Evolutionary conservation across 2,888 invertebrate genomes (phyloP), one percentile per base, ranked within the genome.

Genomic region (Drosophila formosana): DNA sequence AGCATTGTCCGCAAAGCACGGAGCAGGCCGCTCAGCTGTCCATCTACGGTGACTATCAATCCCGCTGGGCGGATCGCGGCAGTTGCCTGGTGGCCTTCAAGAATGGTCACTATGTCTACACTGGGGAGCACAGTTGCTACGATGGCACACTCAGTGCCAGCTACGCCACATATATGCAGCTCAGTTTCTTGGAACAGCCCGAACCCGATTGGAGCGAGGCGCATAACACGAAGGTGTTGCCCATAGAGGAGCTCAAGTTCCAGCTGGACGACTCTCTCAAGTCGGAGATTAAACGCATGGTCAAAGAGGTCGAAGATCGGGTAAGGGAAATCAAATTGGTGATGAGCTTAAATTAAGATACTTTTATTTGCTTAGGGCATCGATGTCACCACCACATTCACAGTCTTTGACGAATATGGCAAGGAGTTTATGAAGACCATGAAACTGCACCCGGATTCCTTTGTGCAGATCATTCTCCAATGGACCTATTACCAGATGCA

Each of bases 61-160:
- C 94, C 62, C 93, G 94, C 32, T 95, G 95, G 95, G 93, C 93
- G 43, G 95, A 95, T 89, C 94, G 94, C 78, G 93, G 94, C 53
- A 90, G 94, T 49, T 90, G 90, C 5, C 77, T 93, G 23, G 82
- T 94, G 3, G 88, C 91, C 60, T 94, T 92, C 76, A 92, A 92
- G 47, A 95, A 94, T 90, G 94, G 95, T 6, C 89, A 92, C 45
- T 88, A 92, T 32, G 92, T 92, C 1, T 92, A 92, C 13, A 92
- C 93, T 66, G 94, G 94, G 78, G 95, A 95, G 90, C 92, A 93
- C 75, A 91, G 92, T 3, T 90, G 91, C 45, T 93, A 92, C 60
- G 92, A 93, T 80, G 92, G 92, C 8, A 92, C 92, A 0, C 75
- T 92, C 0, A 92, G 92, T 57, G 88, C 92, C 2, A 91, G 90